These are phyloP conservation scores for Loriculus beryllinus DNA, from an alignment of 2,797 vertebrate species.

Conservation along the genomic window DNA sequence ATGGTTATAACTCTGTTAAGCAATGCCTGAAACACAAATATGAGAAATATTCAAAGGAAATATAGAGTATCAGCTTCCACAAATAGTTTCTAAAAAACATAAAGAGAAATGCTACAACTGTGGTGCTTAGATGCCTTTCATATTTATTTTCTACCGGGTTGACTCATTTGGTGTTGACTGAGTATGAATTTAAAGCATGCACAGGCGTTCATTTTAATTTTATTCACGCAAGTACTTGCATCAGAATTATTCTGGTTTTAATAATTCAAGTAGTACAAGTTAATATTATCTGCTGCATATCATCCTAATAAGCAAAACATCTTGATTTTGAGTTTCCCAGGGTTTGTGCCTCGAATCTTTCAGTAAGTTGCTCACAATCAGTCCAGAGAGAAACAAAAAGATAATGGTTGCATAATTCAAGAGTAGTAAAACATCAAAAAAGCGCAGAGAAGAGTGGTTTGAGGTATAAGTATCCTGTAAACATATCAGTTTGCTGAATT, in stretches of 20 bases:
- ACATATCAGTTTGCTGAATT: not conserved
- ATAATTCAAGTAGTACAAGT: not conserved
- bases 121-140: not conserved
- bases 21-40: not conserved
- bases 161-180: not conserved
- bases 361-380: not conserved
- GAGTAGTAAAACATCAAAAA: not conserved
- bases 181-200: not conserved
- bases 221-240: not conserved
- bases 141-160: not conserved
- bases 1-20: not conserved
- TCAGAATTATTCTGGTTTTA: not conserved
- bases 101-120: not conserved
- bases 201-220: not conserved
- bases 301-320: not conserved
- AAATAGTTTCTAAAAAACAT: not conserved
- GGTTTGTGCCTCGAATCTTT: not conserved
- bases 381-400: not conserved
- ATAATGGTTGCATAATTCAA: not conserved
- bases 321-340: not conserved
- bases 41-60: not conserved
- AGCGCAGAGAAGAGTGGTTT: not conserved
- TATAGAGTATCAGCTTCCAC: not conserved
- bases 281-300: not conserved
- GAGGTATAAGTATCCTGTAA: not conserved